Conservation (phyloP, 2,888 invertebrate species). For the Caenorhabditis sinica region DNA sequence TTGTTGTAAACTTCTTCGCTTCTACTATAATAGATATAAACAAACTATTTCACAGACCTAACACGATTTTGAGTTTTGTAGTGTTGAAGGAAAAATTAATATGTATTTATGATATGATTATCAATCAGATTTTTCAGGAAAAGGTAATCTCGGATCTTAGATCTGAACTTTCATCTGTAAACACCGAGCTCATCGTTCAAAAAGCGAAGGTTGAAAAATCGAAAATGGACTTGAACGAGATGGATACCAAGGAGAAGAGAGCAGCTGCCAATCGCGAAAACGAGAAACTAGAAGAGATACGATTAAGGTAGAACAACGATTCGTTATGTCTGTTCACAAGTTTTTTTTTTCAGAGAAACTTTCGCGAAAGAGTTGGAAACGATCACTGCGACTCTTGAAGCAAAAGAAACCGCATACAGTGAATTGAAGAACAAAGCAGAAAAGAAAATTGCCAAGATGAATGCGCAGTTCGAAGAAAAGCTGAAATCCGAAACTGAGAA, state of each 20-base stretch:
- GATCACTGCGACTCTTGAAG: slow-evolving; percentile 29
- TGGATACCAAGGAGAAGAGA: slow-evolving; percentile 54
- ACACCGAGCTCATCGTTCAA: slow-evolving; percentile 36
- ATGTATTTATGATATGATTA: too few relatives aligned
- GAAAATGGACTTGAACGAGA: slow-evolving; percentile 56
- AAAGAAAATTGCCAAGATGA: slow-evolving; percentile 64
- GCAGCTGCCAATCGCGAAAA: slow-evolving; percentile 55
- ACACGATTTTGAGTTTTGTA: not conserved
- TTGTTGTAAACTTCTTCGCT: slow-evolving; percentile 30
- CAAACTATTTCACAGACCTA: slow-evolving; percentile 1
- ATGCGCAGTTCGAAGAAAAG: slow-evolving; percentile 57
- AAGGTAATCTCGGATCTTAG: slow-evolving; percentile 67
- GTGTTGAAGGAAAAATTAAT: not conserved
- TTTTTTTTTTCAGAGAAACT: slow-evolving; percentile 53
- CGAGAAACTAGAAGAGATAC: slow-evolving; percentile 60
- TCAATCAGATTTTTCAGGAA: slow-evolving; percentile 61
- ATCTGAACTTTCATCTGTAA: slow-evolving; percentile 45
- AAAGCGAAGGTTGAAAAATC: slow-evolving; percentile 57
- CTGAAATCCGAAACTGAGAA: slow-evolving; percentile 32
- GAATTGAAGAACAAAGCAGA: slow-evolving; percentile 67
- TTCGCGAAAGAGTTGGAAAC: slow-evolving; percentile 63
- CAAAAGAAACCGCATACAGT: slow-evolving; percentile 44
- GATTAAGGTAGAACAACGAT: slow-evolving; percentile 45
- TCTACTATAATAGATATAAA: not conserved
- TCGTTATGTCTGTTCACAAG: not conserved